Base-by-base conservation (phyloP, 2,797 vertebrate genomes). In the Enteromius viviparus region DNA sequence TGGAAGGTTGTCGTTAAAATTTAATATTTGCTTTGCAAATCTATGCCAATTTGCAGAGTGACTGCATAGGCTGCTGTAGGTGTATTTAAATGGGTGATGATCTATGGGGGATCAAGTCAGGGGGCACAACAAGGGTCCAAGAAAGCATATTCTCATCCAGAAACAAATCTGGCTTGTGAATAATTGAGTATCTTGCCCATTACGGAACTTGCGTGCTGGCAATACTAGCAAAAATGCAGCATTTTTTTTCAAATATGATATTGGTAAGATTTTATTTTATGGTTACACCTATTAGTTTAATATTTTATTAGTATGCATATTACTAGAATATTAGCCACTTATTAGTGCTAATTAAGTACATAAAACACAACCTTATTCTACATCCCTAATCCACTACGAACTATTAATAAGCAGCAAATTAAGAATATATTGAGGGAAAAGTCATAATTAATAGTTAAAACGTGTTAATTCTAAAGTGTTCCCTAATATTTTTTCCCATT, bases 21-120 rank as follows among this genome's bases (percentile, higher is more conserved):
- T 85, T 81, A 86, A 89, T 89, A 89, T 89, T 88, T 89, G 84
- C 87, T 87, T 89, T 85, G 84, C 84, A 88, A 86, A 88, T 87
- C 80, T 80, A 72, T 86, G 85, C 81, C 87, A 90, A 89, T 90
- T 88, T 90, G 87, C 87, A 76, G 85, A 90, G 87, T 90, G 89
- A 83, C 87, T 83, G 68, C 80, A 77, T 85, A 51, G 64, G 78
- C 72, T 88, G 85, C 85, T 84, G 3, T 45, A 81, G 80, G 81
- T 89, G 76, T 86, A 85, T 88, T 86, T 85, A 88, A 88, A 89
- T 88, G 85, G 60, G 55, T 65, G 76, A 72, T 89, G 85, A 91
- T 89, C 84, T 86, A 89, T 85, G 68, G 84, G 12, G 62, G 34
- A 64, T 86, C 72, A 78, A 74, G 85, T 84, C 87, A 78, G 53